Evolutionary conservation across 2,888 invertebrate species (phyloP).

Genomic region (Isoperla grammatica): DNA sequence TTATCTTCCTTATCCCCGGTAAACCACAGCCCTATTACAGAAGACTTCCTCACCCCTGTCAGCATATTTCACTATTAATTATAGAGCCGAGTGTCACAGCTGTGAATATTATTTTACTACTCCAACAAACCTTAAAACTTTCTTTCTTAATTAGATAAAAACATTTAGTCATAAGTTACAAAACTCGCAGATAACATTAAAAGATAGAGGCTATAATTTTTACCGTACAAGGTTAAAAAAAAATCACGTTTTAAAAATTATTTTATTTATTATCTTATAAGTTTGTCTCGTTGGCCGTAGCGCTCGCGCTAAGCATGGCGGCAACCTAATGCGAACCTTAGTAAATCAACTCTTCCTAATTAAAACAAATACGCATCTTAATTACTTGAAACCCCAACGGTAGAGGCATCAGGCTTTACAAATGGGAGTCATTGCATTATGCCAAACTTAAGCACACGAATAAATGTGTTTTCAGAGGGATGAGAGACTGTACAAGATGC

Average conservation of each 20-base stretch:
- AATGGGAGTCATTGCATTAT: constrained; percentile 14
- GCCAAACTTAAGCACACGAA: background rate
- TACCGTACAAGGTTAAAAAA: background rate
- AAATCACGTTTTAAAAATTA: constrained; percentile 10
- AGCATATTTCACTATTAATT: constrained; percentile 15
- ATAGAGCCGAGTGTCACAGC: constrained; percentile 4
- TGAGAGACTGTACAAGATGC: too few relatives aligned
- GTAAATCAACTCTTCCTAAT: constrained; percentile 16
- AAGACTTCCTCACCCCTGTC: background rate
- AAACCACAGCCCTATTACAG: too few relatives aligned
- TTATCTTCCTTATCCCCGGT: too few relatives aligned
- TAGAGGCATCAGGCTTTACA: constrained; percentile 5
- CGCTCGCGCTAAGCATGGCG: background rate
- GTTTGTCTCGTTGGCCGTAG: constrained; percentile 1
- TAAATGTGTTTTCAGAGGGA: too few relatives aligned
- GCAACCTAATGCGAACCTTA: background rate
- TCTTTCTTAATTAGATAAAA: constrained; percentile 17
- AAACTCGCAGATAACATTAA: constrained; percentile 4
- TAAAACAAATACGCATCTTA: constrained; percentile 22
- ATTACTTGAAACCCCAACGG: constrained; percentile 11
- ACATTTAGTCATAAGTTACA: background rate
- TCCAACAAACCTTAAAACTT: constrained; percentile 13
- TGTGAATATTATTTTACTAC: constrained; percentile 7
- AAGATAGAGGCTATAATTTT: constrained; percentile 4
- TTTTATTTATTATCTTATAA: constrained; percentile 11